Base-by-base conservation (phyloP, 2,888 invertebrate species). In the Parelbella ahira region DNA sequence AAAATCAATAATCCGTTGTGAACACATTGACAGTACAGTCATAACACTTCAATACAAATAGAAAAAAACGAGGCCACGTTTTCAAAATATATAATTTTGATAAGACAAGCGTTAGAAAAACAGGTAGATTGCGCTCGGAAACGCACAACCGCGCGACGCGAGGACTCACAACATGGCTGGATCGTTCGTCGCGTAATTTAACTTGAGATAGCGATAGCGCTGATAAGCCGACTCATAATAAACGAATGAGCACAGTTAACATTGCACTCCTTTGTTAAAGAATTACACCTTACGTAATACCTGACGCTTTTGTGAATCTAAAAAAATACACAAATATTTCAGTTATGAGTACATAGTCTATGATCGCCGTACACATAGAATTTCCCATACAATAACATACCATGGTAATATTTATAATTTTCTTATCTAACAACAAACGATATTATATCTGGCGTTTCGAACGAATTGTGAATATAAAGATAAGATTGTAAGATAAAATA, bases 131-230 rank as follows among this genome's bases (percentile, higher is more conserved):
- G 71, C 68, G 70, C 69, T 66, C 68, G 58, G 57, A 55, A 19
- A 53, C 65, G 63, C 58, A 62, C 63, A 73, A 76, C 66, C 70
- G 56, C 55, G 63, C 64, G 58, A 57, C 63, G 52, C 56, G 55
- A 60, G 66, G 58, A 54, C 58, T 63, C 61, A 58, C 63, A 56
- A 54, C 63, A 58, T 60, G 62, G 63, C 65, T 68, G 68, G 70
- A 75, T 76, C 75, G 69, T 74, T 77, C 70, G 70, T 68, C 61
- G 71, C 68, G 70, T 76, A 79, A 79, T 78, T 77, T 77, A 71
- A 77, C 74, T 74, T 68, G 67, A 83, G 86, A 86, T 84, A 86
- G 78, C 79, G 84, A 83, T 83, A 83, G 59, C 58, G 60, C 70
- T 81, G 86, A 87, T 86, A 86, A 86, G 70, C 58, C 44, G 47